A percentile compares a stretch with the other conserved stretches of the same genome.
Conservation (phyloP, 1,140 invertebrate genomes). For the Sarcophaga peregrina region DNA sequence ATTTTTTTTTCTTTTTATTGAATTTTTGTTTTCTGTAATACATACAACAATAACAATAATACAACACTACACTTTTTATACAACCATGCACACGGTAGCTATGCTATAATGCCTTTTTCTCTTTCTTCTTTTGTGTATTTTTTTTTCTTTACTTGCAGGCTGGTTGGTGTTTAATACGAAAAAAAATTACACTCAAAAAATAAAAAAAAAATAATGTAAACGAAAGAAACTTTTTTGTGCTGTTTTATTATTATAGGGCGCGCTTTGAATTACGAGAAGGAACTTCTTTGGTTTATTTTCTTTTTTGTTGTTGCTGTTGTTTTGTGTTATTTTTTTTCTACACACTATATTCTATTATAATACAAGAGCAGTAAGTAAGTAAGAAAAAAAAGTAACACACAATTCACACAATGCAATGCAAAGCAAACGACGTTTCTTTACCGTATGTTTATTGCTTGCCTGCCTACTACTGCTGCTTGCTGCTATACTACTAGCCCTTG, state of each 20-base stretch:
- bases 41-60: neutral
- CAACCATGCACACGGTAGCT: neutral
- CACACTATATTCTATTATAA: conserved; percentile 29
- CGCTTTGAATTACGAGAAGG: conserved; percentile 34
- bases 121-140: neutral
- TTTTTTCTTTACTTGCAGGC: neutral
- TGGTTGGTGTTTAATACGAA: neutral
- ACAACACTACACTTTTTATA: neutral
- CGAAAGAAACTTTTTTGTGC: conserved; percentile 29
- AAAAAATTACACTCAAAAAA: neutral
- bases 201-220: neutral
- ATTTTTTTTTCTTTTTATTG: neutral
- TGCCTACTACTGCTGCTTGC: conserved; percentile 35
- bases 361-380: neutral
- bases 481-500: conserved; percentile 46
- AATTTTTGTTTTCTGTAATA: conserved; percentile 5
- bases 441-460: conserved; percentile 41
- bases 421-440: conserved; percentile 36
- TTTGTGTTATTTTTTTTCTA: conserved; percentile 19
- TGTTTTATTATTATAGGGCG: conserved; percentile 39
- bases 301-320: conserved; percentile 20
- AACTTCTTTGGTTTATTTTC: conserved; percentile 31
- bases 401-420: conserved; percentile 31
- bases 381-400: conserved; percentile 8
- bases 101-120: neutral